Conservation (phyloP, 2,113 vertebrate species). For the Tauraco erythrolophus region DNA sequence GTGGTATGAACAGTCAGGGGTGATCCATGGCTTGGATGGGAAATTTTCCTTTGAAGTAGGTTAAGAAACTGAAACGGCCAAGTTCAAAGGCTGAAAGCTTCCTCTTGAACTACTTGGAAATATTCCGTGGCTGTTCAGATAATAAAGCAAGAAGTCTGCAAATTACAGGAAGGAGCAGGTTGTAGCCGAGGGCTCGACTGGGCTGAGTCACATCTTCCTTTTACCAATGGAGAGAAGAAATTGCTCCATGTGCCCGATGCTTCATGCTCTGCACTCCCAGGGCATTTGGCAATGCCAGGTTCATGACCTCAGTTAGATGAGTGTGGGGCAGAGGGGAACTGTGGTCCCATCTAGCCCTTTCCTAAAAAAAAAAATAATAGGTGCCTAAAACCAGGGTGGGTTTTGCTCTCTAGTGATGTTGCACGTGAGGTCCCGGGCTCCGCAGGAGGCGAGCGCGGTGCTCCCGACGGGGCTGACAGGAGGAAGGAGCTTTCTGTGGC, state of each 20-base stretch:
- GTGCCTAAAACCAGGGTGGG: not conserved
- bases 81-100: not conserved
- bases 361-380: not conserved
- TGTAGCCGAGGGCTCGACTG: fast-evolving
- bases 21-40: not conserved
- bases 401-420: not conserved
- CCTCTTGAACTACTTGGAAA: not conserved
- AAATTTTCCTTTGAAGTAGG: not conserved
- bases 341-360: not conserved
- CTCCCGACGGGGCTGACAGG: fast-evolving
- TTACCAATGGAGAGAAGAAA: not conserved
- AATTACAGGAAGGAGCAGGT: not conserved
- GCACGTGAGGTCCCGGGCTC: not conserved
- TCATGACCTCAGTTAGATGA: not conserved
- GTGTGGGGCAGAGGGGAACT: not conserved
- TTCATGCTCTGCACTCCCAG: not conserved
- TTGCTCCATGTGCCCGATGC: not conserved
- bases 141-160: not conserved
- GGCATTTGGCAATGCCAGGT: not conserved
- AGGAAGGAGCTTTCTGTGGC: not conserved
- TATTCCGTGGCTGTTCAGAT: not conserved
- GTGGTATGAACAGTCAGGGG: not conserved
- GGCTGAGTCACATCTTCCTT: not conserved
- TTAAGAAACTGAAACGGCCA: not conserved
- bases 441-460: fast-evolving